Percentiles rank a stretch among this genome's conserved stretches.
These are phyloP conservation scores for Brevipalpus yothersi DNA, from an alignment of 1,140 invertebrate species.

Conservation along the genomic window DNA sequence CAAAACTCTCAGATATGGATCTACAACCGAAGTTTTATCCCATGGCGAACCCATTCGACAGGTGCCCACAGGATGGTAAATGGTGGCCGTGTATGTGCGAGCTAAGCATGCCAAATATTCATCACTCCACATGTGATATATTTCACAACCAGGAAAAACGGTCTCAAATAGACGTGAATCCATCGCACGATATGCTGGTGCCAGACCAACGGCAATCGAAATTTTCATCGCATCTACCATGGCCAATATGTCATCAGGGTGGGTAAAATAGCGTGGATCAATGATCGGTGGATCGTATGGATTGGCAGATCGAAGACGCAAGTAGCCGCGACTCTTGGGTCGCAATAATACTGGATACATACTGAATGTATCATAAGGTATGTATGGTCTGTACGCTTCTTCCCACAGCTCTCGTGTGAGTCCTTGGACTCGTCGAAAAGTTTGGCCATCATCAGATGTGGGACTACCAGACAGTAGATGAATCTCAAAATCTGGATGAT, in stretches of 20 bases:
- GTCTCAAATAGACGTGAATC: conserved; percentile 43
- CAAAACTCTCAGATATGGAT: conserved; percentile 31
- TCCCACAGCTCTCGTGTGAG: conserved; percentile 11
- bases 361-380: conserved; percentile 43
- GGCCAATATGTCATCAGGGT: conserved; percentile 31
- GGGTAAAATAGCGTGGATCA: conserved; percentile 52
- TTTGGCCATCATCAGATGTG: conserved; percentile 12
- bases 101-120: conserved; percentile 62
- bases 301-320: conserved; percentile 49
- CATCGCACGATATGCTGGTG: conserved; percentile 31
- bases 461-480: conserved; percentile 28
- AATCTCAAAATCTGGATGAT: conserved; percentile 51
- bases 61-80: conserved; percentile 31
- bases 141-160: conserved; percentile 46
- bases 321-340: conserved; percentile 39
- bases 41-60: conserved; percentile 54
- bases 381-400: conserved; percentile 15
- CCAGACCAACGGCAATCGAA: conserved; percentile 15
- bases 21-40: conserved; percentile 51
- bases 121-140: conserved; percentile 40
- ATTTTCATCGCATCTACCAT: conserved; percentile 17
- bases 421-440: conserved; percentile 14
- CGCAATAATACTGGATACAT: conserved; percentile 58
- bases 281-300: conserved; percentile 75
- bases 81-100: conserved; percentile 56